phyloP scores from a whole-genome alignment of 2,797 vertebrate genomes.

The Malacoraja senta region DNA sequence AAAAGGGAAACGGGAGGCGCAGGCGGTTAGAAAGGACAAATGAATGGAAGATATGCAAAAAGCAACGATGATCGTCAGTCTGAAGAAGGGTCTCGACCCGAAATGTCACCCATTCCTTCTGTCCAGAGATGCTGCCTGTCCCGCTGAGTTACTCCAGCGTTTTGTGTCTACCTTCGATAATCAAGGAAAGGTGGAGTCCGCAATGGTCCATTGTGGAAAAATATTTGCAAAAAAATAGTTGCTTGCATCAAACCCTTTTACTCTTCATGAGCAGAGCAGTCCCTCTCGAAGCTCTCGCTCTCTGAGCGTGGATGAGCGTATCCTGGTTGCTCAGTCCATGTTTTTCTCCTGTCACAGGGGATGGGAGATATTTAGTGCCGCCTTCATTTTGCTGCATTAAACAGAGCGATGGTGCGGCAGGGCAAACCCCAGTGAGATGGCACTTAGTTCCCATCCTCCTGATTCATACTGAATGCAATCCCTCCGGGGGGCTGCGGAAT shows the following conservation, averaged over 20 bases:
- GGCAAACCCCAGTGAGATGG: neutral
- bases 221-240: neutral
- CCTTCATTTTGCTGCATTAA: conserved; percentile 24
- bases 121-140: too few relatives aligned
- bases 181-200: too few relatives aligned
- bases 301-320: neutral
- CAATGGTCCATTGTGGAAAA: too few relatives aligned
- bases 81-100: too few relatives aligned
- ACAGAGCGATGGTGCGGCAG: neutral
- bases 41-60: too few relatives aligned
- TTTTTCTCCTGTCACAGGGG: neutral
- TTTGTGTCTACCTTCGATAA: too few relatives aligned
- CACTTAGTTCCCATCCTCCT: neutral
- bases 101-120: too few relatives aligned
- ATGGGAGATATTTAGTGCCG: neutral
- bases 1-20: too few relatives aligned
- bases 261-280: neutral
- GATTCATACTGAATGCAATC: conserved; percentile 1
- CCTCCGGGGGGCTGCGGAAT: neutral
- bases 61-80: too few relatives aligned
- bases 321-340: neutral
- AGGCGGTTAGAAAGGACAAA: too few relatives aligned
- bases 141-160: too few relatives aligned
- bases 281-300: neutral
- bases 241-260: neutral